Percentiles rank a stretch among this genome's conserved stretches.
Conservation (phyloP, 2,113 vertebrate species). For the Dasypus novemcinctus region DNA sequence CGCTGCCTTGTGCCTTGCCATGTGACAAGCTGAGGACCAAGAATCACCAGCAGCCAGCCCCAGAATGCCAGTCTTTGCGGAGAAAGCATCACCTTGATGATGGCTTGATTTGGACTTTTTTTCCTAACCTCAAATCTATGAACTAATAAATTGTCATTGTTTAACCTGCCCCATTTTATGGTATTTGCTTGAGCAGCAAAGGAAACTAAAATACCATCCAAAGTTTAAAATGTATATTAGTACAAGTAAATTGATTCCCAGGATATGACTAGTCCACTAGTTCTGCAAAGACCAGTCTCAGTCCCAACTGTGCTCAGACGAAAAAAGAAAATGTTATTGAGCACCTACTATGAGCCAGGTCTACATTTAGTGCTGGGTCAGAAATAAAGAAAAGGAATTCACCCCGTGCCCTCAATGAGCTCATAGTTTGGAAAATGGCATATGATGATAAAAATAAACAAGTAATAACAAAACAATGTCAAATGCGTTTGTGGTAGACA, state of each 20-base stretch:
- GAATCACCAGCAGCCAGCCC: too few species aligned
- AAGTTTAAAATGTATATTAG: neutral
- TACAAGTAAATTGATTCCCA: neutral
- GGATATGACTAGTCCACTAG: neutral
- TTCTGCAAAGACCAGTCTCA: neutral
- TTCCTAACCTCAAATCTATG: too few species aligned
- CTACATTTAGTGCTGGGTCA: neutral
- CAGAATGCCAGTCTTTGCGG: too few species aligned
- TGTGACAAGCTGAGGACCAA: too few species aligned
- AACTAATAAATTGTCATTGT: too few species aligned
- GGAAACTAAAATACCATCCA: neutral
- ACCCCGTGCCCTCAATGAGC: neutral
- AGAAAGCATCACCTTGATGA: too few species aligned
- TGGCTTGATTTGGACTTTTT: too few species aligned
- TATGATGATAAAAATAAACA: neutral
- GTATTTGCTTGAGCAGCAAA: too few species aligned
- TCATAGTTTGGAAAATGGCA: neutral
- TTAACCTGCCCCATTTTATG: too few species aligned
- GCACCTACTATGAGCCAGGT: neutral
- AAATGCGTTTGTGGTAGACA: neutral
- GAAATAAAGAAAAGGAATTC: neutral
- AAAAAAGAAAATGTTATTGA: neutral
- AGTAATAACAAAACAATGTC: neutral
- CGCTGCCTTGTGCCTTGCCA: too few species aligned
- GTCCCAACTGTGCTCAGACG: neutral